Conservation (phyloP, 2,888 invertebrate genomes). For the Diarsia brunnea region DNA sequence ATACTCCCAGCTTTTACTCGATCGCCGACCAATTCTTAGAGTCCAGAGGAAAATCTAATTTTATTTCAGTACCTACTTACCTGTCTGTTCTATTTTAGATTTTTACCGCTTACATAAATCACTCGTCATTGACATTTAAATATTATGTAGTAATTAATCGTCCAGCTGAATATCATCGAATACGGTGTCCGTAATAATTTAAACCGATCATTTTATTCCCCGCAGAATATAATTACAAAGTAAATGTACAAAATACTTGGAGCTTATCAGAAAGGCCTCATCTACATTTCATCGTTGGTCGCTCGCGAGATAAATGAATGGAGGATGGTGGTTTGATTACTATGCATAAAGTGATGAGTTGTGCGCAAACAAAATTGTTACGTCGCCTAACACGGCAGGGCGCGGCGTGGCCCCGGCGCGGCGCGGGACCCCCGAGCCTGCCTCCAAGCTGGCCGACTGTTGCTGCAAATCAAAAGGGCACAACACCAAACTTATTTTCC, state of each 20-base stretch:
- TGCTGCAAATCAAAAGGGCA: slow-evolving; percentile 74
- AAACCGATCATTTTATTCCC: slow-evolving; percentile 72
- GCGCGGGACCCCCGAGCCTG: slow-evolving; percentile 39
- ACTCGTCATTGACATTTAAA: slow-evolving; percentile 42
- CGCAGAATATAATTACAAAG: slow-evolving; percentile 77
- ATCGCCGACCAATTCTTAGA: slow-evolving; percentile 40
- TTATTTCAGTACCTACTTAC: slow-evolving; percentile 46
- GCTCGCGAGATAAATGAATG: slow-evolving; percentile 81
- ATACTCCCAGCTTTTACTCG: slow-evolving; percentile 44
- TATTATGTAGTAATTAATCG: slow-evolving; percentile 49
- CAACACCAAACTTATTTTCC: slow-evolving; percentile 81
- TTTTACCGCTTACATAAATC: slow-evolving; percentile 54
- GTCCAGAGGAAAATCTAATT: slow-evolving; percentile 38
- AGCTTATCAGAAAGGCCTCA: slow-evolving; percentile 82
- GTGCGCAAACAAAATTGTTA: slow-evolving; percentile 77
- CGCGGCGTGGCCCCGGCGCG: slow-evolving; percentile 9
- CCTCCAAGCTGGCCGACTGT: slow-evolving; percentile 65
- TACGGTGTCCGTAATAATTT: slow-evolving; percentile 62
- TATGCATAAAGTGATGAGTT: slow-evolving; percentile 84
- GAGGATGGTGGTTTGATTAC: slow-evolving; percentile 82
- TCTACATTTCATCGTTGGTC: slow-evolving; percentile 84
- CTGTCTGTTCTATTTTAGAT: slow-evolving; percentile 38
- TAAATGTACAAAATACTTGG: slow-evolving; percentile 79
- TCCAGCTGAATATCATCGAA: slow-evolving; percentile 52
- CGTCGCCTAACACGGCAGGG: slow-evolving; percentile 65